These are phyloP conservation scores for Busseola fusca DNA, from an alignment of 2,888 invertebrate species.

Conservation along the genomic window DNA sequence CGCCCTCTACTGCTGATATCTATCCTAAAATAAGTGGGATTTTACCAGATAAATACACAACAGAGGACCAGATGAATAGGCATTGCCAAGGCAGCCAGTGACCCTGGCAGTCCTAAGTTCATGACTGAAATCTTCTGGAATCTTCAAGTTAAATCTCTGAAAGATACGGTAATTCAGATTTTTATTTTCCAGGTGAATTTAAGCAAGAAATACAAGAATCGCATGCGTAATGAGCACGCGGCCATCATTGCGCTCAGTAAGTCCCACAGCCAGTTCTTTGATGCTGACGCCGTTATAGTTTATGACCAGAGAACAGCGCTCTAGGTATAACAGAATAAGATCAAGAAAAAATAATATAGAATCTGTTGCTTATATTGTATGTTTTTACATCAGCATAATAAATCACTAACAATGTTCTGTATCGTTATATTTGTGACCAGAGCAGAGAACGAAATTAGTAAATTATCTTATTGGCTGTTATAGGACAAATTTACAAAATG, in stretches of 20 bases:
- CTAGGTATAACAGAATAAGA: slow-evolving; percentile 70
- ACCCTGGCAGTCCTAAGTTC: not conserved
- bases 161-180: not conserved
- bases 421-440: not conserved
- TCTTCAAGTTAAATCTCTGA: not conserved
- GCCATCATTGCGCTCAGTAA: slow-evolving; percentile 94
- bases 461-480: not conserved
- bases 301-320: slow-evolving; percentile 94
- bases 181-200: slow-evolving; percentile 89
- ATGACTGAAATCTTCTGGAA: not conserved
- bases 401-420: not conserved
- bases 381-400: not conserved
- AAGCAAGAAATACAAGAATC: slow-evolving; percentile 94
- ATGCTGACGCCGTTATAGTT: slow-evolving; percentile 94
- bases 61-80: too few species aligned
- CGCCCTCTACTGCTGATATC: not conserved
- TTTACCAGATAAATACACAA: not conserved
- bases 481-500: slow-evolving; percentile 43
- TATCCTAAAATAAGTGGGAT: too few species aligned
- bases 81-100: not conserved
- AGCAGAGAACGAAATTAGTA: not conserved
- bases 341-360: not conserved
- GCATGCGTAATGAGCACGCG: slow-evolving; percentile 94
- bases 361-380: not conserved
- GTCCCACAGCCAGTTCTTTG: slow-evolving; percentile 92